Evolutionary conservation across 2,113 vertebrate genomes (phyloP).

Genomic region (Eurystomus gularis): DNA sequence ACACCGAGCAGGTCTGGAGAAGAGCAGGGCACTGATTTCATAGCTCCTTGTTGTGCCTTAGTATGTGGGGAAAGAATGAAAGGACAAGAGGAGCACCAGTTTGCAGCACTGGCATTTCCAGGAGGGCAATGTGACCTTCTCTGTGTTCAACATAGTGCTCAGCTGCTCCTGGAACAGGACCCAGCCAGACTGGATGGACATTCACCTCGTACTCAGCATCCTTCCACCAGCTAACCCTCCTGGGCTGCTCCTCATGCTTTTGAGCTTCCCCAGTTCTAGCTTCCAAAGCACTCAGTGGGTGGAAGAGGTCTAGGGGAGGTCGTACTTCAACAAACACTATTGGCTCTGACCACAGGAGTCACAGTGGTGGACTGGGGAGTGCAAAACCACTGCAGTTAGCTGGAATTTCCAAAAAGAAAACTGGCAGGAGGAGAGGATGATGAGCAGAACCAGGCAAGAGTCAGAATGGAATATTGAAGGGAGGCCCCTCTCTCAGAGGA

Average conservation of each 20-base stretch:
- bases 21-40: neutral
- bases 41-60: neutral
- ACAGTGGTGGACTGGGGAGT: neutral
- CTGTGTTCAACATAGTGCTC: fast-evolving
- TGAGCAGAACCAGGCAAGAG: neutral
- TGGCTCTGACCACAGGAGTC: neutral
- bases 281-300: neutral
- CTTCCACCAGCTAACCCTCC: neutral
- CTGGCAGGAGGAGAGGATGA: neutral
- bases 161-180: neutral
- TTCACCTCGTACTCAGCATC: neutral
- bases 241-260: neutral
- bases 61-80: neutral
- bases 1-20: neutral
- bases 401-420: neutral
- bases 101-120: neutral
- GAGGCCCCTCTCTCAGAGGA: neutral
- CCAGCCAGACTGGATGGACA: neutral
- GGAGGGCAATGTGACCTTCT: fast-evolving
- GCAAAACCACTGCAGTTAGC: neutral
- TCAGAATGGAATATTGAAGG: neutral
- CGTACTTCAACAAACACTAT: fast-evolving
- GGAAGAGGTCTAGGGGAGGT: neutral
- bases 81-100: neutral
- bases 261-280: neutral